These are phyloP conservation scores for Physella acuta DNA, from an alignment of 1,140 invertebrate genomes.

Conservation along the genomic window DNA sequence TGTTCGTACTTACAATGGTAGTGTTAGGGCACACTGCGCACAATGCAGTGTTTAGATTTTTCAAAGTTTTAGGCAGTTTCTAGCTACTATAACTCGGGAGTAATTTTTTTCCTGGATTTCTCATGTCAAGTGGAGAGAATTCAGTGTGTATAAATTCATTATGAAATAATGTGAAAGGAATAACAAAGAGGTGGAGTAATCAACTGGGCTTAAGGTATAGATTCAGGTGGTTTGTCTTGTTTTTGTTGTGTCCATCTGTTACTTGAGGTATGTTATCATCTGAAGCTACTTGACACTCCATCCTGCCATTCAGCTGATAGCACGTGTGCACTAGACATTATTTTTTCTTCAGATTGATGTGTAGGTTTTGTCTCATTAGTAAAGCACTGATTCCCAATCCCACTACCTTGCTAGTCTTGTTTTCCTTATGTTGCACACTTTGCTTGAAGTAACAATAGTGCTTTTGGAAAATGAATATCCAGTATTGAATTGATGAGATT, in stretches of 20 bases:
- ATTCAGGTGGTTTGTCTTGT: neutral
- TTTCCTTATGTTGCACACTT: no score
- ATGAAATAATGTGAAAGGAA: conserved; percentile 7
- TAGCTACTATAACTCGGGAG: conserved; percentile 9
- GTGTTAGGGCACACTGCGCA: conserved; percentile 61
- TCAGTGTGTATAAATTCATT: neutral
- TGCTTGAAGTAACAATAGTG: no score
- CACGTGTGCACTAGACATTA: no score
- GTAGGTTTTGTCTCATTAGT: no score
- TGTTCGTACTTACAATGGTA: neutral
- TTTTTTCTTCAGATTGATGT: no score
- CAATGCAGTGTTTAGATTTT: conserved; percentile 62
- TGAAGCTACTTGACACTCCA: no score
- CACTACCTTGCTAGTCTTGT: no score
- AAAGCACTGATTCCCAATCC: no score
- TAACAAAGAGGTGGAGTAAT: conserved; percentile 7
- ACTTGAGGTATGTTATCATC: neutral
- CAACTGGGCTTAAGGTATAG: neutral
- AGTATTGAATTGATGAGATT: no score
- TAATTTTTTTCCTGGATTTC: conserved; percentile 7
- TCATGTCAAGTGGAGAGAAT: conserved; percentile 7
- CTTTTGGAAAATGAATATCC: no score
- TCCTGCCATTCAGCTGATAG: no score
- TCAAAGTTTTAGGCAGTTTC: conserved; percentile 43
- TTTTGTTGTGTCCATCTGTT: neutral